Percentiles rank a stretch among this genome's conserved stretches.
Evolutionary conservation across 2,113 vertebrate species (phyloP).

Genomic region (Zosterops hypoxanthus): DNA sequence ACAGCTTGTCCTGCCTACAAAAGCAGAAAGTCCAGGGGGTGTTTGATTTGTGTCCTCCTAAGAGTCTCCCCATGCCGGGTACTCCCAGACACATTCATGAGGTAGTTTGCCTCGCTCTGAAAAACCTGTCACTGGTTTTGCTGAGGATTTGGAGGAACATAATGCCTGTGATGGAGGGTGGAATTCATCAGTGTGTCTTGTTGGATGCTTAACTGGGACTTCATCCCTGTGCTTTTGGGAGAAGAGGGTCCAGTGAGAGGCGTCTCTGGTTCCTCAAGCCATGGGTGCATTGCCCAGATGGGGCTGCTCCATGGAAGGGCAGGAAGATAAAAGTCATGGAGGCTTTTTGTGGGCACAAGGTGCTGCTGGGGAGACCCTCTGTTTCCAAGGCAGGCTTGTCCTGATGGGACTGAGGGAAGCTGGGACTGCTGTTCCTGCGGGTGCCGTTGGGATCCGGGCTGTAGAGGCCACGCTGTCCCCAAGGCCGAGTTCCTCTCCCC

Average conservation of each 20-base stretch:
- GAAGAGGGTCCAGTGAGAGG: background rate
- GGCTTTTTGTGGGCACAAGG: background rate
- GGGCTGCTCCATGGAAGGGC: background rate
- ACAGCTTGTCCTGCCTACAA: background rate
- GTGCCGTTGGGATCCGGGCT: background rate
- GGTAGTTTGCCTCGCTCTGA: background rate
- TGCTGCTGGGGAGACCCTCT: background rate
- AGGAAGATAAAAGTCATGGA: background rate
- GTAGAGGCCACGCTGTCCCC: background rate
- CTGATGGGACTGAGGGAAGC: rapidly evolving
- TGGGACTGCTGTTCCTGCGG: rapidly evolving
- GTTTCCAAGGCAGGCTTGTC: rapidly evolving
- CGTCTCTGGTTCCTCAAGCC: rapidly evolving
- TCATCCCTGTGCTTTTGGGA: background rate
- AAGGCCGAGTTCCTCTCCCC: conserved; percentile 32
- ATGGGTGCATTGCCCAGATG: rapidly evolving
- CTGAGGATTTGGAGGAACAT: background rate
- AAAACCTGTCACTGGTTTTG: background rate
- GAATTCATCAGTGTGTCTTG: background rate
- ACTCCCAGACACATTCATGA: rapidly evolving
- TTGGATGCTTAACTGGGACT: background rate
- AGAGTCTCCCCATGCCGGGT: rapidly evolving
- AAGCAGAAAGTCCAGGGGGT: background rate
- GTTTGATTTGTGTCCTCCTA: background rate
- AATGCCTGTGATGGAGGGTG: rapidly evolving